Evolutionary conservation across 2,797 vertebrate species (phyloP).

Genomic region (Tiaroga cobitis): DNA sequence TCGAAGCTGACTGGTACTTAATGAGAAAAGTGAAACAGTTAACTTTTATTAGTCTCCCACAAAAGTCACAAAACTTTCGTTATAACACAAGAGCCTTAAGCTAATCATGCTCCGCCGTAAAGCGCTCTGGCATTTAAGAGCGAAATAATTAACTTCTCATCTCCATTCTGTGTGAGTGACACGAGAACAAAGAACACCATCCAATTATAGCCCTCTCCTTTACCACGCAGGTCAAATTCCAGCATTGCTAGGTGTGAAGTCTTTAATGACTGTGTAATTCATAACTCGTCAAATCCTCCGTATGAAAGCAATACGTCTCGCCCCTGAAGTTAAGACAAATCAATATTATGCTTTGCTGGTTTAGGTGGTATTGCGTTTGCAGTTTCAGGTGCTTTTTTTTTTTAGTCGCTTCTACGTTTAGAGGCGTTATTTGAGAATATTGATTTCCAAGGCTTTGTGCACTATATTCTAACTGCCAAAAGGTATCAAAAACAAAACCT

Average conservation of each 20-base stretch:
- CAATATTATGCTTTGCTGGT: conserved; percentile 29
- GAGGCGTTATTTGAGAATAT: background rate
- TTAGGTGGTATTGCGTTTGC: background rate
- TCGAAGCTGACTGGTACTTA: conserved; percentile 80
- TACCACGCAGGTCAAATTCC: conserved; percentile 16
- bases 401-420: background rate
- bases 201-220: conserved; percentile 50
- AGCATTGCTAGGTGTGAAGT: conserved; percentile 26
- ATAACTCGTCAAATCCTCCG: conserved; percentile 7
- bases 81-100: conserved; percentile 72
- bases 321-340: conserved; percentile 4
- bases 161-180: conserved; percentile 64
- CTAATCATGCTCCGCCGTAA: conserved; percentile 71
- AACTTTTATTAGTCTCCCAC: conserved; percentile 77
- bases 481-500: background rate
- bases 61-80: conserved; percentile 72
- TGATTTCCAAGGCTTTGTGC: background rate
- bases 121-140: conserved; percentile 66
- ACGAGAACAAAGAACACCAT: conserved; percentile 56
- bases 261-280: conserved; percentile 34
- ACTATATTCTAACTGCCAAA: background rate
- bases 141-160: conserved; percentile 70
- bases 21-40: conserved; percentile 82
- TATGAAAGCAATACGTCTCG: conserved; percentile 17
- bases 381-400: background rate